phyloP scores from a whole-genome alignment of 2,888 invertebrate species.

The Galerucella calmariensis region DNA sequence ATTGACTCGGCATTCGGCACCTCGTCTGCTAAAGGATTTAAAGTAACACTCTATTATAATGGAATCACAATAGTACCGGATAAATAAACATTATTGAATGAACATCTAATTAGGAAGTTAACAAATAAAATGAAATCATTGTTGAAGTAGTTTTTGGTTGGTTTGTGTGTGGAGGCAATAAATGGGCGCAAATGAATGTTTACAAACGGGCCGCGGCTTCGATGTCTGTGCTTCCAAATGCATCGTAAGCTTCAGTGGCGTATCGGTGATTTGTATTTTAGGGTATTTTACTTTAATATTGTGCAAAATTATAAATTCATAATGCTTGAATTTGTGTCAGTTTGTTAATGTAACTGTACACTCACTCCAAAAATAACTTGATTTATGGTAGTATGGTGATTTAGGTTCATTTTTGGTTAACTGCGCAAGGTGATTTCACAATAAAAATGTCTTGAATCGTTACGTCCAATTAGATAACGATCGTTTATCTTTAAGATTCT shows the following conservation, averaged over 20 bases:
- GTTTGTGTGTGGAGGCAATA: slow-evolving; percentile 26
- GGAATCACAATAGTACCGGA: slow-evolving; percentile 40
- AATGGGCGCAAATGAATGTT: slow-evolving; percentile 49
- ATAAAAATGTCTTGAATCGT: no score
- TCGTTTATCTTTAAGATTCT: no score
- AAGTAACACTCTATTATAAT: slow-evolving; percentile 39
- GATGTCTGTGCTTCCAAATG: not conserved
- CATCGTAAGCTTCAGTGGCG: slow-evolving; percentile 1
- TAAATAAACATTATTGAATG: slow-evolving; percentile 43
- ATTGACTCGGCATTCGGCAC: slow-evolving; percentile 39
- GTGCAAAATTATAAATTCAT: no score
- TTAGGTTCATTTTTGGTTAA: no score
- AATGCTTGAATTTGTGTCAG: no score
- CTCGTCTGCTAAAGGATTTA: slow-evolving; percentile 42
- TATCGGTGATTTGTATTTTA: not conserved
- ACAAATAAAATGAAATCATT: slow-evolving; percentile 48
- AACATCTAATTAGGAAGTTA: slow-evolving; percentile 46
- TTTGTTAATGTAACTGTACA: no score
- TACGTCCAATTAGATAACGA: no score
- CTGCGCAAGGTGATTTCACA: no score
- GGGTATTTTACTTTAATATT: no score
- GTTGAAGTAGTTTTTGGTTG: slow-evolving; percentile 37
- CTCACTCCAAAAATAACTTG: no score
- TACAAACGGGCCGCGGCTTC: slow-evolving; percentile 35
- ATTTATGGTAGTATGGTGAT: no score